Evolutionary conservation across 1,140 invertebrate species (phyloP).

Genomic region (Camponotus vicinus): DNA sequence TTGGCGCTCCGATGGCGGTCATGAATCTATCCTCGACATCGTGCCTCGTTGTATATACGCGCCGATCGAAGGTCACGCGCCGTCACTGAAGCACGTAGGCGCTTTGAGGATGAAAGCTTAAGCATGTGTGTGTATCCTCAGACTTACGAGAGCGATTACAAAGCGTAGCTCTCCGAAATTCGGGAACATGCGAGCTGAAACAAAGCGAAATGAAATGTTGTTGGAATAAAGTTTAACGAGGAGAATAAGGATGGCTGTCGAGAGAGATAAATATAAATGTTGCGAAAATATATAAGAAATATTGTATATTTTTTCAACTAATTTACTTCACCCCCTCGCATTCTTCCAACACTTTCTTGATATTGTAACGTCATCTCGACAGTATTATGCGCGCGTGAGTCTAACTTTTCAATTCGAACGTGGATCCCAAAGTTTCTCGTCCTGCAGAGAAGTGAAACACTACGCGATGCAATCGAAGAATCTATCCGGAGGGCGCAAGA

Average conservation of each 20-base stretch:
- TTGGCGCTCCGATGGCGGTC: constrained; percentile 29
- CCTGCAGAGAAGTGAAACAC: constrained; percentile 19
- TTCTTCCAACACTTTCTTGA: neutral
- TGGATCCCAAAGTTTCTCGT: neutral
- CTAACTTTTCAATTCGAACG: neutral
- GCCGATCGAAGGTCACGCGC: constrained; percentile 57
- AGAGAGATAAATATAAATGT: neutral
- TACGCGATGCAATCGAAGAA: constrained; percentile 7
- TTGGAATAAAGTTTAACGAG: neutral
- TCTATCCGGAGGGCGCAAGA: constrained; percentile 18
- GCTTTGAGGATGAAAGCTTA: constrained; percentile 38
- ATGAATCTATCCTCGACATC: constrained; percentile 61
- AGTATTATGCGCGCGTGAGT: neutral
- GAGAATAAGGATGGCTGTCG: neutral
- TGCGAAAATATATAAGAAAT: neutral
- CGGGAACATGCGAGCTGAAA: neutral
- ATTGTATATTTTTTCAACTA: neutral
- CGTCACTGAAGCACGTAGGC: constrained; percentile 44
- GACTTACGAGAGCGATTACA: constrained; percentile 11
- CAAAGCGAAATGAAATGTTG: neutral
- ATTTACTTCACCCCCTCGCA: neutral
- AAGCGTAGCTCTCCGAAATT: neutral
- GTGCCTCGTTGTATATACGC: constrained; percentile 27
- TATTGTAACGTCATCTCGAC: neutral
- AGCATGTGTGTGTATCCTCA: neutral